Conservation (phyloP, 92 coral and sea anemone species). For the Bergia puertoricense region DNA sequence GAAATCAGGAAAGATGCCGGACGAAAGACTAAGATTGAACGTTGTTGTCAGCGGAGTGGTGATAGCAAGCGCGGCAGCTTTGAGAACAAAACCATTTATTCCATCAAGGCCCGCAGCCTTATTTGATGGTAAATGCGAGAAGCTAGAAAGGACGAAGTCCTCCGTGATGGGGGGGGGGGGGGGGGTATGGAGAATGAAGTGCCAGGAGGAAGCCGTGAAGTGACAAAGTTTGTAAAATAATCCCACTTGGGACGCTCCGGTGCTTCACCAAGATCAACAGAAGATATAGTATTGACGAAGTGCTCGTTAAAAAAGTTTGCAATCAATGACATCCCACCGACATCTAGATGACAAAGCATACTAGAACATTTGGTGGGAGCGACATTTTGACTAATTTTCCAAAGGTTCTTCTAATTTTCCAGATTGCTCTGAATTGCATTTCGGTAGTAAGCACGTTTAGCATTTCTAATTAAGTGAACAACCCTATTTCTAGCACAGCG, state of each 20-base stretch:
- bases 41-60: too few relatives aligned
- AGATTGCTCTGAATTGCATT: constrained; percentile 49
- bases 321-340: constrained; percentile 38
- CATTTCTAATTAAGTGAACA: constrained; percentile 2
- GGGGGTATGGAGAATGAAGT: too few relatives aligned
- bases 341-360: constrained; percentile 46
- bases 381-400: constrained; percentile 49
- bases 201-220: too few relatives aligned
- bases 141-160: too few relatives aligned
- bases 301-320: constrained; percentile 49
- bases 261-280: too few relatives aligned
- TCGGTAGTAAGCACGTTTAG: constrained; percentile 21
- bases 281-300: constrained; percentile 21
- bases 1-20: too few relatives aligned
- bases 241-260: too few relatives aligned
- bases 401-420: constrained; percentile 49
- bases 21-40: background rate
- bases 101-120: too few relatives aligned
- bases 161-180: too few relatives aligned
- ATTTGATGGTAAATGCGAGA: background rate
- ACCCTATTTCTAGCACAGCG: background rate
- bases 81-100: too few relatives aligned
- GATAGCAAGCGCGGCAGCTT: too few relatives aligned
- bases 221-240: too few relatives aligned
- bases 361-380: constrained; percentile 53